Base-by-base conservation (phyloP, 2,113 vertebrate genomes). In the Rhabdornis inornatus region DNA sequence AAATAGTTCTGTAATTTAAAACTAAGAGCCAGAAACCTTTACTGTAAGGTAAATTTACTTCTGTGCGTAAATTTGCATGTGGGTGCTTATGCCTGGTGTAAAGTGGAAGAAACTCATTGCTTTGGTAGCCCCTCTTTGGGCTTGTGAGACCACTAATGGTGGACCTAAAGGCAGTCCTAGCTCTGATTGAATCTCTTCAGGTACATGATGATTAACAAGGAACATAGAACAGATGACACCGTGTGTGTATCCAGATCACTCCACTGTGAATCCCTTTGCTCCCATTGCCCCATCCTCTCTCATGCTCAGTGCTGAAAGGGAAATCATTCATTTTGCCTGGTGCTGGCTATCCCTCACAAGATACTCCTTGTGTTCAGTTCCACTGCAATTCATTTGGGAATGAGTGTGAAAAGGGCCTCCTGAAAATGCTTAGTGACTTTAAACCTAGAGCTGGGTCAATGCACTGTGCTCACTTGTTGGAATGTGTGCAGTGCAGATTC, bases 401-500 rank as follows among this genome's bases (percentile, higher is more conserved):
- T 50, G 14, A 35, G 12, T 13, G 13, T 50, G 39, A 47, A 64
- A 84, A 75, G 14, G 19, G 21, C 13, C 13, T 82, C 30, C 75
- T 88, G 44, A 53, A 83, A 82, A 53, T 75, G 22, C 18, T n/a
- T 33, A 3, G 9, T 49, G 18, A 30, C 39, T 69, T 55, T 27
- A 6, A 22, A 47, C 40, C 39, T 64, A 27, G 37, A 79, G 52
- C 30, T 90, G 42, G 30, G 15, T 15, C 16, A 60, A 24, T 40
- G 31, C n/a, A 6, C 9, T 20, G 18, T 44, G 23, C 49, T n/a
- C 16, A 28, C 22, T 30, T 52, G 19, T 21, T 44, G 49, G 30
- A 11, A 37, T 2, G 0, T 22, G 21, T 44, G 15, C 24, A 27
- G 15, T 4, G 0, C 17, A 17, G 9, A 35, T 55, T 79, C 30